Conservation (phyloP, 35 echinoderm and acorn worm genomes). For the Heliocidaris tuberculata region DNA sequence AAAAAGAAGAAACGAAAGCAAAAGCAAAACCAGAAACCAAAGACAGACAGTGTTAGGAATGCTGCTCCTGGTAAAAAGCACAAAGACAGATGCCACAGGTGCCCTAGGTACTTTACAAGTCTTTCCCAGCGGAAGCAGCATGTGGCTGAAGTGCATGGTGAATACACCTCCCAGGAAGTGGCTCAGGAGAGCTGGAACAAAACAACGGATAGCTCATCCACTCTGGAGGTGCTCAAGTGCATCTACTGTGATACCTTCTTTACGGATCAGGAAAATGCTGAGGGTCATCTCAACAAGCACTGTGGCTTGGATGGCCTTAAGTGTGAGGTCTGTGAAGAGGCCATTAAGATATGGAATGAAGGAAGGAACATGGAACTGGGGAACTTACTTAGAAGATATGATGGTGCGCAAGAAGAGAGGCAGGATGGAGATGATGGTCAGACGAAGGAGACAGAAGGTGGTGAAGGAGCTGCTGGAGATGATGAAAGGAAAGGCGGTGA, state of each 20-base stretch:
- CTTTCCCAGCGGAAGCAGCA: not conserved
- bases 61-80: not conserved
- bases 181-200: not conserved
- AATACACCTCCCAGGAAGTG: not conserved
- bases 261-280: not conserved
- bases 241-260: not conserved
- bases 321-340: slow-evolving; percentile 5
- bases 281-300: not conserved
- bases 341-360: slow-evolving; percentile 3
- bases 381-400: not conserved
- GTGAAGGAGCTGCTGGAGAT: not conserved
- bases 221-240: not conserved
- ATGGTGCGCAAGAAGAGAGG: not conserved
- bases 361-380: not conserved
- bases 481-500: not conserved
- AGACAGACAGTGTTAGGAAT: too few relatives aligned
- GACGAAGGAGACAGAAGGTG: not conserved
- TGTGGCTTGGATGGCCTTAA: not conserved
- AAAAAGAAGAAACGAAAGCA: not conserved
- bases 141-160: not conserved
- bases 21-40: not conserved
- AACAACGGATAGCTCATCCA: not conserved
- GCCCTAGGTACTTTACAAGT: not conserved
- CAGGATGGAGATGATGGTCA: not conserved
- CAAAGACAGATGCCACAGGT: not conserved